These are phyloP conservation scores for Paralichthys olivaceus DNA, from an alignment of 2,113 vertebrate genomes.

Conservation along the genomic window DNA sequence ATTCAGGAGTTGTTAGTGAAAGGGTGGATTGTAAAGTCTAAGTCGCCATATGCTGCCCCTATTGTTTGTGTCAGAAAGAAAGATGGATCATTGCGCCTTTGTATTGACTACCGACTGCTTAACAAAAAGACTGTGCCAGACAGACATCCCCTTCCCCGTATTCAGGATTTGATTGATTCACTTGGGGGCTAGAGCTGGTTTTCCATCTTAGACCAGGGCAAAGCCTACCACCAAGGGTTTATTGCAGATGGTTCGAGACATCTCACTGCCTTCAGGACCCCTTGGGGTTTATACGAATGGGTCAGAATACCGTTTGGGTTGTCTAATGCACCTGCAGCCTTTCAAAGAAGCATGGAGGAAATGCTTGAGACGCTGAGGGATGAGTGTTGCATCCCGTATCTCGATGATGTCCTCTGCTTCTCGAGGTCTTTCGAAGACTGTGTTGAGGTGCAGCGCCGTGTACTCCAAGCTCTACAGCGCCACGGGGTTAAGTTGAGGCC, in stretches of 20 bases:
- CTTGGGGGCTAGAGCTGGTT: conserved; percentile 24
- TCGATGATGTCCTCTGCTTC: too few species aligned
- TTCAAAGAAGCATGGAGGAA: background rate
- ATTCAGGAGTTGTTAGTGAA: conserved; percentile 19
- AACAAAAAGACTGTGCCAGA: conserved; percentile 22
- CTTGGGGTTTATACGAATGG: too few species aligned
- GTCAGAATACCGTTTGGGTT: too few species aligned
- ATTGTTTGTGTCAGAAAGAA: conserved; percentile 1
- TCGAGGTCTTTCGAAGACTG: too few species aligned
- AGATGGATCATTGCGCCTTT: background rate
- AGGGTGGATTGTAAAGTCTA: background rate
- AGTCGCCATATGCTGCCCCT: too few species aligned
- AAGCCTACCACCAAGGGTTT: too few species aligned
- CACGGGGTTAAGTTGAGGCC: too few species aligned
- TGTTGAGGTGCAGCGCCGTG: too few species aligned
- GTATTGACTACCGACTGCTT: background rate
- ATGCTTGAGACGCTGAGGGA: background rate
- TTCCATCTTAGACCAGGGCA: too few species aligned
- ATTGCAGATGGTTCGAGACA: too few species aligned
- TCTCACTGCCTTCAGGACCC: too few species aligned
- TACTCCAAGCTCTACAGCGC: too few species aligned
- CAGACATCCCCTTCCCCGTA: background rate
- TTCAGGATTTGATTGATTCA: conserved; percentile 23
- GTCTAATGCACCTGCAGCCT: background rate
- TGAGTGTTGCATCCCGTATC: background rate